Conservation (phyloP, 2,888 invertebrate genomes). For the Hirtodrosophila histrioides region DNA sequence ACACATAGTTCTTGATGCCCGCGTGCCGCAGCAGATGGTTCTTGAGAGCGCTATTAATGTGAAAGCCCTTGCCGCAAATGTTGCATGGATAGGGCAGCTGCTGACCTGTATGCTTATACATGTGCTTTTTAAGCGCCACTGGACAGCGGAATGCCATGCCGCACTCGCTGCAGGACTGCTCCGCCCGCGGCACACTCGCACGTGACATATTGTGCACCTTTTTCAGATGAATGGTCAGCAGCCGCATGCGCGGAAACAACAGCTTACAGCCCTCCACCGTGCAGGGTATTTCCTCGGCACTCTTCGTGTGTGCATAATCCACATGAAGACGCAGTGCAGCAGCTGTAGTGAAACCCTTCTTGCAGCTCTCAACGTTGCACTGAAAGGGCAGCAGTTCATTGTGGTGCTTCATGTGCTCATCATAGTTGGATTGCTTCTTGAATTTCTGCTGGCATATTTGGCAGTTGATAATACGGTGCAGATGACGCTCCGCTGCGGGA, state of each 20-base stretch:
- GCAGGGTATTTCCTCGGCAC: conserved; percentile 68
- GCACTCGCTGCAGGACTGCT: conserved; percentile 77
- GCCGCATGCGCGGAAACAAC: conserved; percentile 75
- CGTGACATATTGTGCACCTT: conserved; percentile 72
- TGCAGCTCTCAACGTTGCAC: conserved; percentile 73
- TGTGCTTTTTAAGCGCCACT: conserved; percentile 81
- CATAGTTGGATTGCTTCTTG: conserved; percentile 73
- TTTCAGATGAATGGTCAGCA: conserved; percentile 80
- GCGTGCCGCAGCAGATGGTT: conserved; percentile 83
- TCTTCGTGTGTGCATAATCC: conserved; percentile 77
- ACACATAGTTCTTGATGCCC: conserved; percentile 83
- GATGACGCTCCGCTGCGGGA: conserved; percentile 48
- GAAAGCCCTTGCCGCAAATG: conserved; percentile 82
- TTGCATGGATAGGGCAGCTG: conserved; percentile 81
- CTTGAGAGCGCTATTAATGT: conserved; percentile 82
- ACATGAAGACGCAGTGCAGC: conserved; percentile 78
- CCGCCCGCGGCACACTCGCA: conserved; percentile 58
- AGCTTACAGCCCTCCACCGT: conserved; percentile 76
- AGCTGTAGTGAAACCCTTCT: conserved; percentile 80
- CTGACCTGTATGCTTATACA: conserved; percentile 82
- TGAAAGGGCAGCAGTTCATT: conserved; percentile 81
- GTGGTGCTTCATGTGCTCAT: conserved; percentile 82
- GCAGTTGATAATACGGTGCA: conserved; percentile 68
- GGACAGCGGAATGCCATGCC: conserved; percentile 81
- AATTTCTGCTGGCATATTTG: conserved; percentile 80